These are phyloP conservation scores for Pelobates cultripes DNA, from an alignment of 2,797 vertebrate genomes.

Conservation along the genomic window DNA sequence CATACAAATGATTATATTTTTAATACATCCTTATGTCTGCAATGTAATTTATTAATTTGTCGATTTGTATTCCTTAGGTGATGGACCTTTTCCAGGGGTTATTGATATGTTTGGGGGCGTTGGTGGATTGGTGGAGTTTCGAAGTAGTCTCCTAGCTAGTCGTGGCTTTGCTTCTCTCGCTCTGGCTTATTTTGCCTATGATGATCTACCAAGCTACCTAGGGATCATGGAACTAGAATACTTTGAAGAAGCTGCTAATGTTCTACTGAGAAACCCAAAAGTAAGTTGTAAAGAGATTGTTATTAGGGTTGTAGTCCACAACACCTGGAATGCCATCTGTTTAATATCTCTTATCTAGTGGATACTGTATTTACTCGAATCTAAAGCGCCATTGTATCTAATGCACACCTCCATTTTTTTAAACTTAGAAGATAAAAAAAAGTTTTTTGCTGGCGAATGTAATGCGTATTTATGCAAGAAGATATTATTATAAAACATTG, in stretches of 20 bases:
- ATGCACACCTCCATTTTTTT: too few species aligned
- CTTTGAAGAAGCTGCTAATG: slow-evolving; percentile 57
- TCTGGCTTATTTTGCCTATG: slow-evolving; percentile 62
- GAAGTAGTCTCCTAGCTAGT: slow-evolving; percentile 62
- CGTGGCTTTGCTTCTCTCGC: slow-evolving; percentile 62
- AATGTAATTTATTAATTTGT: too few species aligned
- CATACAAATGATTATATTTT: too few species aligned
- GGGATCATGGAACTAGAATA: slow-evolving; percentile 58
- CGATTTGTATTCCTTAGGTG: slow-evolving; percentile 38
- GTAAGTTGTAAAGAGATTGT: slow-evolving; percentile 46
- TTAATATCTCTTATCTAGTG: background rate
- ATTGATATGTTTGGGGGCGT: slow-evolving; percentile 64
- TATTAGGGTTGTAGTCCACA: too few species aligned
- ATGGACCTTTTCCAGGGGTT: slow-evolving; percentile 60
- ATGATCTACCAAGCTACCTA: slow-evolving; percentile 59
- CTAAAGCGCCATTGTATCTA: too few species aligned
- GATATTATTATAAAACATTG: too few species aligned
- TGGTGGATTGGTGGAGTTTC: slow-evolving; percentile 63
- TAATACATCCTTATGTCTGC: too few species aligned
- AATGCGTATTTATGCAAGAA: too few species aligned
- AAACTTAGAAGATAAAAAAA: too few species aligned
- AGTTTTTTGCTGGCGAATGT: too few species aligned
- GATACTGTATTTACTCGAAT: too few species aligned
- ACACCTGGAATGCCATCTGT: background rate
- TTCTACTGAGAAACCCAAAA: slow-evolving; percentile 64